phyloP scores from a whole-genome alignment of 2,113 vertebrate genomes.

The Phylloscopus whistleri region DNA sequence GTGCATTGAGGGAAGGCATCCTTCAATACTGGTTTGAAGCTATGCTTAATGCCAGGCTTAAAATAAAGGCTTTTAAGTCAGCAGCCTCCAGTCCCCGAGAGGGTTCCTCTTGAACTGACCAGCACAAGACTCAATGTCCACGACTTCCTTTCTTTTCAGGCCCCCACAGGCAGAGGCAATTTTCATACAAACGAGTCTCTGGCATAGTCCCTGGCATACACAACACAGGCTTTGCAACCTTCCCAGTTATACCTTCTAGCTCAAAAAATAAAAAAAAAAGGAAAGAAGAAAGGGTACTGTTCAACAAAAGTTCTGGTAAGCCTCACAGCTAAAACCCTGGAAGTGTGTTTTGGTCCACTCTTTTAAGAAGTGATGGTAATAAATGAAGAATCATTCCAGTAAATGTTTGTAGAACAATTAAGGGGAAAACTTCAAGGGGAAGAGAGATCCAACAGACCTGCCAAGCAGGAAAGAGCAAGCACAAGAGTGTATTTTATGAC shows the following conservation, averaged over 20 bases:
- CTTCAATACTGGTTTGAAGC: conserved; percentile 54
- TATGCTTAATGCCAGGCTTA: conserved; percentile 34
- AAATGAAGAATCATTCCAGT: neutral
- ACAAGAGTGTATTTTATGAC: neutral
- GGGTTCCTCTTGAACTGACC: conserved; percentile 46
- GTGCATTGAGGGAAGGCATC: neutral
- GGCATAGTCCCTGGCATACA: conserved; percentile 3
- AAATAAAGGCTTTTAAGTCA: conserved; percentile 50
- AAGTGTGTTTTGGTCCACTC: neutral
- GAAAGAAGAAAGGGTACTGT: neutral
- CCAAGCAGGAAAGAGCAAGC: neutral
- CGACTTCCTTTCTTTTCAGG: conserved; percentile 36
- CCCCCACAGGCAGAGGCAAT: conserved; percentile 26
- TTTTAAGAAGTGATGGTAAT: neutral
- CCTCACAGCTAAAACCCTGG: neutral
- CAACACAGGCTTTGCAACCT: neutral
- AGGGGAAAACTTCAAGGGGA: neutral
- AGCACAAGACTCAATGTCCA: conserved; percentile 42
- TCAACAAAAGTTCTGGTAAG: neutral
- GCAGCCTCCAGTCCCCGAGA: neutral
- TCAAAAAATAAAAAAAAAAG: neutral
- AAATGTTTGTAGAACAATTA: neutral
- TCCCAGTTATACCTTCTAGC: neutral
- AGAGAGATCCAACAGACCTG: neutral
- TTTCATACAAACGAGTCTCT: neutral